Percentiles rank a stretch among this genome's conserved stretches.
Conservation (phyloP, 2,797 vertebrate genomes). For the Uromys caudimaculatus region DNA sequence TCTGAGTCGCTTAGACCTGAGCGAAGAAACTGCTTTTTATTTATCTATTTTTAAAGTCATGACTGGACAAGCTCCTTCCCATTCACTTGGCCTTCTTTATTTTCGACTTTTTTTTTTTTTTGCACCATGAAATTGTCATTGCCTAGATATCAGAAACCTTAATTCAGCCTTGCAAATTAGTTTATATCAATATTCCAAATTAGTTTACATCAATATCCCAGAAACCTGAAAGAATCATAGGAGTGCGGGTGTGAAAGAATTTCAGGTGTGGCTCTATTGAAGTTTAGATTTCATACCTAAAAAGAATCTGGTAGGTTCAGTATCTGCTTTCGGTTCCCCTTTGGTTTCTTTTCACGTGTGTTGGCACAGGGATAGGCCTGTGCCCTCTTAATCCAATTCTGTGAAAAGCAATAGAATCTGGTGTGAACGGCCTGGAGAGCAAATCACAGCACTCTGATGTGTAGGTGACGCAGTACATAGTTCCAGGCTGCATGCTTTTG, state of each 20-base stretch:
- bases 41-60: neutral
- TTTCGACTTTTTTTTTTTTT: conserved; percentile 23
- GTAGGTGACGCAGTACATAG: conserved; percentile 17
- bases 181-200: conserved; percentile 53
- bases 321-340: conserved; percentile 65
- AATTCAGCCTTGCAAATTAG: conserved; percentile 60
- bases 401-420: conserved; percentile 64
- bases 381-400: conserved; percentile 70
- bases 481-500: conserved; percentile 59
- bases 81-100: neutral
- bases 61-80: conserved; percentile 52
- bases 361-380: conserved; percentile 44
- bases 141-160: conserved; percentile 63
- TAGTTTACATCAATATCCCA: conserved; percentile 44
- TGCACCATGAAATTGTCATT: conserved; percentile 43
- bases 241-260: conserved; percentile 41
- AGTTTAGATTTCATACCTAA: conserved; percentile 58
- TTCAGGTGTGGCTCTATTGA: conserved; percentile 67
- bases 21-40: conserved; percentile 11
- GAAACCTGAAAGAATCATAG: conserved; percentile 19
- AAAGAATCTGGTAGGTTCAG: conserved; percentile 72
- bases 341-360: conserved; percentile 74
- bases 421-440: conserved; percentile 60
- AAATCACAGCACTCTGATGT: conserved; percentile 29
- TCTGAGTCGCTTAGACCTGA: conserved; percentile 43